A percentile compares a stretch with the other conserved stretches of the same genome.
Conservation (phyloP, 2,113 vertebrate species). For the Hipposideros armiger region DNA sequence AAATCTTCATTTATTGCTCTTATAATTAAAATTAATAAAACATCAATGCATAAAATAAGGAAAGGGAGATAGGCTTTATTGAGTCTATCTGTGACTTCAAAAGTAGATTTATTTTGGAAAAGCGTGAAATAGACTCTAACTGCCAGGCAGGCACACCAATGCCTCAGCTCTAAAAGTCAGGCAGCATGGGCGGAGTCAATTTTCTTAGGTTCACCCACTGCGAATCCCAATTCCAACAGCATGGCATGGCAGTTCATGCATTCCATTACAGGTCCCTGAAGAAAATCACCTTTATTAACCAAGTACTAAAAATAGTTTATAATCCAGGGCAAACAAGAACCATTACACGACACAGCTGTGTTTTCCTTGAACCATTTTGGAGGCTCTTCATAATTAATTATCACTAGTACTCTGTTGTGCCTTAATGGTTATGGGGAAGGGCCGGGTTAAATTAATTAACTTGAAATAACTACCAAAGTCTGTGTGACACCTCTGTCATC, state of each 20-base stretch:
- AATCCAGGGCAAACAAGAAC: slow-evolving; percentile 75
- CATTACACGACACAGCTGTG: slow-evolving; percentile 60
- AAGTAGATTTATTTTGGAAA: background rate
- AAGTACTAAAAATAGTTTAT: slow-evolving; percentile 79
- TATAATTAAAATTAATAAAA: background rate
- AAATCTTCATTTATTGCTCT: background rate
- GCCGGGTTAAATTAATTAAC: slow-evolving; percentile 79
- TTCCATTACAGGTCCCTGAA: slow-evolving; percentile 60
- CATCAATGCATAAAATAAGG: background rate
- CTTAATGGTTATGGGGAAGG: slow-evolving; percentile 51
- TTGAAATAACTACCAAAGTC: slow-evolving; percentile 71
- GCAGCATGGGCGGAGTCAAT: background rate
- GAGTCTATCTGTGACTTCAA: background rate
- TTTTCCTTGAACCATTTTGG: slow-evolving; percentile 64
- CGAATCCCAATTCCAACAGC: slow-evolving; percentile 64
- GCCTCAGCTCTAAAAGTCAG: background rate
- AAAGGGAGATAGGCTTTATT: background rate
- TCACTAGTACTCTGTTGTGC: slow-evolving; percentile 62
- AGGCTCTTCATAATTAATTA: slow-evolving; percentile 75
- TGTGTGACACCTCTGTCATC: slow-evolving; percentile 34
- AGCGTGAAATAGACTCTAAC: background rate
- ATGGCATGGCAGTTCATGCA: background rate
- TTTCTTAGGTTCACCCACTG: slow-evolving; percentile 43
- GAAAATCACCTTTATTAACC: slow-evolving; percentile 80
- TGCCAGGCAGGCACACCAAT: background rate